phyloP scores from a whole-genome alignment of 2,888 invertebrate genomes.

The Drosophila maculinotata region DNA sequence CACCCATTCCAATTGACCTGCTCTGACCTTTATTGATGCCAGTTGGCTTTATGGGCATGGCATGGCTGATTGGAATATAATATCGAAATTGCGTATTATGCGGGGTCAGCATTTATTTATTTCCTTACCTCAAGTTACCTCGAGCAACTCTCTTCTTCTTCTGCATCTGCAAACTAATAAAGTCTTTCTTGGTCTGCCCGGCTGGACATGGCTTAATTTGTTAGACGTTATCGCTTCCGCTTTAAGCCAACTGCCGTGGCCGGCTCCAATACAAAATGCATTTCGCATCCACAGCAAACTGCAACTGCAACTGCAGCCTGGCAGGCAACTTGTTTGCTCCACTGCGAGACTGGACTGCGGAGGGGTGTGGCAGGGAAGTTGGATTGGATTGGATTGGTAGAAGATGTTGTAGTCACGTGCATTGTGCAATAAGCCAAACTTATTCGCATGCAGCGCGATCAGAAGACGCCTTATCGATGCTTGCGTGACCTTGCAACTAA shows the following conservation, averaged over 20 bases:
- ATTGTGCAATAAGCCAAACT: slow-evolving; percentile 69
- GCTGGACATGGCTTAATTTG: slow-evolving; percentile 77
- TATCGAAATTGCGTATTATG: slow-evolving; percentile 77
- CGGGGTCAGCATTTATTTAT: slow-evolving; percentile 57
- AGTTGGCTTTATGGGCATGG: slow-evolving; percentile 84
- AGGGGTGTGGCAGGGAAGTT: neutral
- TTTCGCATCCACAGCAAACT: slow-evolving; percentile 38
- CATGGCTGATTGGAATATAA: slow-evolving; percentile 84
- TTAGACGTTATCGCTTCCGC: slow-evolving; percentile 79
- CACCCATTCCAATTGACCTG: neutral
- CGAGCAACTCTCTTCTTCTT: too few relatives aligned
- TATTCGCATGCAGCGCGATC: slow-evolving; percentile 73
- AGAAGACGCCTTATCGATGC: slow-evolving; percentile 45
- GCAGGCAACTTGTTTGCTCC: slow-evolving; percentile 34
- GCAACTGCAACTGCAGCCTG: slow-evolving; percentile 35
- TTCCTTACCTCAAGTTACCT: slow-evolving; percentile 43
- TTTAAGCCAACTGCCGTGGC: slow-evolving; percentile 51
- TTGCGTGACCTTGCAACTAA: slow-evolving; percentile 47
- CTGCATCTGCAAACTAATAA: too few relatives aligned
- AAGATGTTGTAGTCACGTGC: slow-evolving; percentile 66
- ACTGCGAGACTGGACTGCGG: too few relatives aligned
- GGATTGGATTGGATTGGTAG: neutral
- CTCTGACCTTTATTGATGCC: slow-evolving; percentile 60
- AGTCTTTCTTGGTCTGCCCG: slow-evolving; percentile 5
- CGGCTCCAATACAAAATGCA: slow-evolving; percentile 63